Conservation (phyloP, 2,797 vertebrate species). For the Neopelma chrysocephalum region DNA sequence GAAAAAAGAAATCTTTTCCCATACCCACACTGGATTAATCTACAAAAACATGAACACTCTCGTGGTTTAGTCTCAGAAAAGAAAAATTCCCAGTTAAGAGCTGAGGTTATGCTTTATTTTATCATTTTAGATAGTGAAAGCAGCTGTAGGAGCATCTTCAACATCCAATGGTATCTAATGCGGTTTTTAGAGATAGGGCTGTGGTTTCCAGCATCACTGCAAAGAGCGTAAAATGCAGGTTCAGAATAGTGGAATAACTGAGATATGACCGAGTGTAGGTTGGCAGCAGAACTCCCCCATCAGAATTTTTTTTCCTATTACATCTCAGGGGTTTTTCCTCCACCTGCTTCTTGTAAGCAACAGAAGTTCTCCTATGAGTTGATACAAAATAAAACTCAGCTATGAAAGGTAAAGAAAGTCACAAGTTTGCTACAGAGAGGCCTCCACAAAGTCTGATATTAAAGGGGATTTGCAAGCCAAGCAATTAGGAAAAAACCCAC, state of each 20-base stretch:
- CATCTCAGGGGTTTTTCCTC: neutral
- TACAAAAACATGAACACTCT: neutral
- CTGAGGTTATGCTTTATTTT: neutral
- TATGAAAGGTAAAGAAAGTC: neutral
- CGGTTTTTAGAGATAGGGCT: neutral
- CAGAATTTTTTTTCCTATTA: neutral
- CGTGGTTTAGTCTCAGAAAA: neutral
- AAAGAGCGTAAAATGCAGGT: neutral
- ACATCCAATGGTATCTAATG: neutral
- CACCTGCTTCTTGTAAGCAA: neutral
- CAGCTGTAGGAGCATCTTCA: neutral
- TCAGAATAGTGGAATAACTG: neutral
- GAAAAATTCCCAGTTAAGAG: neutral
- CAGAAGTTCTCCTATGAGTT: neutral
- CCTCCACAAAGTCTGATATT: neutral
- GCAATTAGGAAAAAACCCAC: neutral
- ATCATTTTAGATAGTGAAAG: conserved; percentile 16
- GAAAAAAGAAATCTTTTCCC: neutral
- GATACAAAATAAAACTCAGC: neutral
- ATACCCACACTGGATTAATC: neutral
- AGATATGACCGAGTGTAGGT: neutral
- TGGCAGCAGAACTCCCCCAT: neutral
- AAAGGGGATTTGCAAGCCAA: neutral
- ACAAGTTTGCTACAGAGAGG: neutral
- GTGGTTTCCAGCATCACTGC: conserved; percentile 26